Percentiles rank a stretch among this genome's conserved stretches.
Evolutionary conservation across 2,113 vertebrate genomes (phyloP).

Genomic region (Ophthalmolycus amberensis): DNA sequence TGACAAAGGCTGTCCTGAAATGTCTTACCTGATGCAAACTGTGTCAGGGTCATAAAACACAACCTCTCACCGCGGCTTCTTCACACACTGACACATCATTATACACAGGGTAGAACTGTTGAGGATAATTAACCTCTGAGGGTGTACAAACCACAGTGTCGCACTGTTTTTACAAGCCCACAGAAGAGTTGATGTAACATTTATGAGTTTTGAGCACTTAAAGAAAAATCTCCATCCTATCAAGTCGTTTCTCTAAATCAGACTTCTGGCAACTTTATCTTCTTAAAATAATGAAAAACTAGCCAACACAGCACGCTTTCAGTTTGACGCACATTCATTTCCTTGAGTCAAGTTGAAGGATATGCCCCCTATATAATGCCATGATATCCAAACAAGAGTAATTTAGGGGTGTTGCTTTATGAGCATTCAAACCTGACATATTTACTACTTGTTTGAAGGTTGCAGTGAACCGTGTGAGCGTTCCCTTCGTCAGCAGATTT

Average conservation of each 20-base stretch:
- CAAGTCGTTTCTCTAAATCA: not conserved
- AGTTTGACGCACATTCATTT: slow-evolving; percentile 46
- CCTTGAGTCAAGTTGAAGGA: slow-evolving; percentile 14
- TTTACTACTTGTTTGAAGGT: slow-evolving; percentile 73
- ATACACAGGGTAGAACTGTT: slow-evolving; percentile 10
- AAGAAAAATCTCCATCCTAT: not conserved
- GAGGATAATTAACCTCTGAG: slow-evolving; percentile 35
- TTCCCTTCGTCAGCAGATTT: slow-evolving; percentile 51
- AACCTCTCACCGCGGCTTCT: slow-evolving; percentile 13
- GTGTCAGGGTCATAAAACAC: slow-evolving; percentile 23
- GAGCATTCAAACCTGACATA: slow-evolving; percentile 67
- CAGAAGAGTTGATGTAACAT: slow-evolving; percentile 1
- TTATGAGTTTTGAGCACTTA: not conserved
- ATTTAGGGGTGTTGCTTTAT: slow-evolving; percentile 72
- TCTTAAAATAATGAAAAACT: not conserved
- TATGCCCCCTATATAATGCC: slow-evolving; percentile 13
- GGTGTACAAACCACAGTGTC: slow-evolving; percentile 51
- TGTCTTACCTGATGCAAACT: slow-evolving; percentile 9
- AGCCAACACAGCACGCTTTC: not conserved
- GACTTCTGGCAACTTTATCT: not conserved
- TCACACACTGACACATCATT: slow-evolving; percentile 9
- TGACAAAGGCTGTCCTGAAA: slow-evolving; percentile 32
- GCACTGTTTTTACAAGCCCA: slow-evolving; percentile 49
- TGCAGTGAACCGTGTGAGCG: slow-evolving; percentile 35
- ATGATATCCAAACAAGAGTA: slow-evolving; percentile 24